Base-by-base conservation (phyloP, 2,888 invertebrate species). In the Plebejus argus region DNA sequence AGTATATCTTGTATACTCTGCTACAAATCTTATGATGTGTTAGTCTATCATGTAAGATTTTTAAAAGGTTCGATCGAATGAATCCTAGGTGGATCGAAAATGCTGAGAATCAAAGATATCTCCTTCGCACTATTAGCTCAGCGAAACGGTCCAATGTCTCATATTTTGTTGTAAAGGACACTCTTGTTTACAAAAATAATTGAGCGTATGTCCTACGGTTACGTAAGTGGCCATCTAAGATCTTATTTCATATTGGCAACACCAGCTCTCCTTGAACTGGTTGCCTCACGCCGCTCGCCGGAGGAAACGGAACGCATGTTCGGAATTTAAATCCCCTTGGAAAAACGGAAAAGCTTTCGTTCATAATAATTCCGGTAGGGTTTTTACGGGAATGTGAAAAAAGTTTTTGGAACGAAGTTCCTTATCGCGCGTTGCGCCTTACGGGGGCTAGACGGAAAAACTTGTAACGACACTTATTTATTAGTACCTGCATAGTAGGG, bases 251-350 rank as follows among this genome's bases (percentile, higher is more conserved):
- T 79, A 80, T 84, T 81, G 83, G 78, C 82, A 83, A 82, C 80
- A 79, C 49, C 84, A 66, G 86, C 79, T 87, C 81, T 84, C 87
- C 87, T 87, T 87, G 87, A 87, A 83, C 78, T 77, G 77, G 82
- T 87, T 86, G 85, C 86, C 79, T 81, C 85, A 87, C 81, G 80
- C 81, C 80, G 81, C 83, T 83, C 84, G 82, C 82, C 83, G 82
- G 81, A 83, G 85, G 86, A 85, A 85, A 85, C 82, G 83, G 84
- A 84, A 82, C 82, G 81, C 56, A 20, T 33, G 56, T 56, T 58
- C 72, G 39, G 58, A 58, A 72, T 77, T 70, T 18, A 49, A 23
- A 45, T 76, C 49, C 70, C n/a, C 66, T 49, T 70, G 18, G 12
- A 8, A 39, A n/a, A 61, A n/a, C 39, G 58, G 61, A 76, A 76